Evolutionary conservation across 2,888 invertebrate species (phyloP).

Genomic region (Epinotia nisella): DNA sequence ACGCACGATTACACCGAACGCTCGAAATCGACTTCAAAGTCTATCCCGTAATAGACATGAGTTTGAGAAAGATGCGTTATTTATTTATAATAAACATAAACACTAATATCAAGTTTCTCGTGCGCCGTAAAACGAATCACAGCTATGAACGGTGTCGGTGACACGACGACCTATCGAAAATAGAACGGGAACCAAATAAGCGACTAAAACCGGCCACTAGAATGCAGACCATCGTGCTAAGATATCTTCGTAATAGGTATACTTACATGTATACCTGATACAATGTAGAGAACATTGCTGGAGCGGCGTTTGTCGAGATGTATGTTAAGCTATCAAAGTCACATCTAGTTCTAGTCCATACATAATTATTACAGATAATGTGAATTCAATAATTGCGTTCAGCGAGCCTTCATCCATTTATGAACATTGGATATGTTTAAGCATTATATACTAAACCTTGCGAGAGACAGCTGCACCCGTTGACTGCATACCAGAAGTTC

Average conservation of each 20-base stretch:
- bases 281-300: conserved; percentile 4
- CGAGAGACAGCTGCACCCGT: neutral
- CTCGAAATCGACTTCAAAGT: conserved; percentile 23
- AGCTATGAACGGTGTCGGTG: conserved; percentile 35
- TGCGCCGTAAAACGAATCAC: conserved; percentile 29
- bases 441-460: neutral
- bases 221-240: conserved; percentile 56
- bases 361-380: too few relatives aligned
- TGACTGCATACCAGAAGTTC: neutral
- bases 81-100: conserved; percentile 42
- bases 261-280: conserved; percentile 1
- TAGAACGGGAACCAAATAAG: conserved; percentile 61
- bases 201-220: conserved; percentile 55
- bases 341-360: too few relatives aligned
- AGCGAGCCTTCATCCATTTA: neutral
- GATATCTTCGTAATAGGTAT: conserved; percentile 16
- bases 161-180: conserved; percentile 57
- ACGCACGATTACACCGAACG: conserved; percentile 17
- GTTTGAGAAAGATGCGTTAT: conserved; percentile 33
- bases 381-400: neutral
- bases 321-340: too few relatives aligned
- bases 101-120: conserved; percentile 39
- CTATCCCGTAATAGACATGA: conserved; percentile 22
- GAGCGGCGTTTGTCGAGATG: too few relatives aligned
- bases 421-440: neutral